Conservation (phyloP, 1,140 invertebrate genomes). For the Macrostomum lignano region DNA sequence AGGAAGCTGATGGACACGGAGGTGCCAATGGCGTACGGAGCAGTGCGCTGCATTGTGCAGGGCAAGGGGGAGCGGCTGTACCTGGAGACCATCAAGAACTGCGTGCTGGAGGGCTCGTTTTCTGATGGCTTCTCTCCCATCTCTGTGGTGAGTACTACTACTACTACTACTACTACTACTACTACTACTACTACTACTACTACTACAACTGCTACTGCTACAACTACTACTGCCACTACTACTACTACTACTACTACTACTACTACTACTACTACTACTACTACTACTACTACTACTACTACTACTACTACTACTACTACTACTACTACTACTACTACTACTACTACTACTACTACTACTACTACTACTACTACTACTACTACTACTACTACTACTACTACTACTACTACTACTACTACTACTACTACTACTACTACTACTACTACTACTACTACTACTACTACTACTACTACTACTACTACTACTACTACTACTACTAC, state of each 20-base stretch:
- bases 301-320: constrained; percentile 2
- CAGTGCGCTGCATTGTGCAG: constrained; percentile 50
- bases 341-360: constrained; percentile 2
- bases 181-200: constrained; percentile 3
- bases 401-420: constrained; percentile 7
- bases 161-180: background rate
- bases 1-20: constrained; percentile 31
- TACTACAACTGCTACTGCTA: too few relatives aligned
- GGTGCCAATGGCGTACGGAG: constrained; percentile 58
- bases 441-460: constrained; percentile 4
- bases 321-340: constrained; percentile 6
- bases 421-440: constrained; percentile 5
- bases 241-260: constrained; percentile 4
- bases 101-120: constrained; percentile 34
- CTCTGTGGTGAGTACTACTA: constrained; percentile 9
- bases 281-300: constrained; percentile 5
- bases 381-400: constrained; percentile 4
- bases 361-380: constrained; percentile 3
- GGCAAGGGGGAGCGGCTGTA: constrained; percentile 50
- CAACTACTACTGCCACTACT: constrained; percentile 5
- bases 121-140: constrained; percentile 12
- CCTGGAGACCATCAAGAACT: constrained; percentile 62
- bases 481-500: constrained; percentile 6
- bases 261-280: constrained; percentile 5
- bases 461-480: constrained; percentile 7